Evolutionary conservation across 2,797 vertebrate species (phyloP), one percentile per base, ranked within the genome.

Genomic region (Tauraco hartlaubi): DNA sequence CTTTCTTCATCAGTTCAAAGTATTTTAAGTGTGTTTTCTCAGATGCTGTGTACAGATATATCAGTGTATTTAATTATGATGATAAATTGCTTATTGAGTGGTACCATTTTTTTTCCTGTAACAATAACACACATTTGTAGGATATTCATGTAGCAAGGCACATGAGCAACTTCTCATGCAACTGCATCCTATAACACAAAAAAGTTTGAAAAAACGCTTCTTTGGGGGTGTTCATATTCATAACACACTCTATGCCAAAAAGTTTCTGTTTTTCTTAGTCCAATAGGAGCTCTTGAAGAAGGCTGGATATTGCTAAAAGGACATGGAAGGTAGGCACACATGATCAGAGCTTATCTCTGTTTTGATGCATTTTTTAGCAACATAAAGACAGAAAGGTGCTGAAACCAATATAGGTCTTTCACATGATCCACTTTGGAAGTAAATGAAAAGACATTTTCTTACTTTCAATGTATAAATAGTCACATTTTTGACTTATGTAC

Each of bases 21-120:
- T 46, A 29, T 59, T 85, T 88, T 33, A 86, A 84, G 31, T 68
- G 54, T 81, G n/a, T 90, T 93, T 95, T 90, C 66, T 91, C 37
- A 81, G 49, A 85, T 91, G 54, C 19, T 78, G 43, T 41, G 31
- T 75, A 75, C 35, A 88, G 64, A 93, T 92, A 94, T 80, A 83
- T 66, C 46, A 59, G 23, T 37, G 61, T 54, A 44, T 68, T 77
- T 88, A 92, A 63, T 78, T 72, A 69, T 25, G 51, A 55, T 67
- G 77, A 81, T 78, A 75, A 91, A 92, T 85, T 58, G 20, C 41
- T 87, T 78, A 75, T 25, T 67, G 46, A 88, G 29, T 62, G n/a
- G n/a, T 62, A 61, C 8, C 1, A 8, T 37, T 69, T 63, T 83
- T 82, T 77, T 80, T 6, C 3, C 0, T 15, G 29, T 21, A 88